Evolutionary conservation across 1,140 invertebrate species (phyloP), one percentile per base, ranked within the genome.

Genomic region (Galendromus occidentalis): DNA sequence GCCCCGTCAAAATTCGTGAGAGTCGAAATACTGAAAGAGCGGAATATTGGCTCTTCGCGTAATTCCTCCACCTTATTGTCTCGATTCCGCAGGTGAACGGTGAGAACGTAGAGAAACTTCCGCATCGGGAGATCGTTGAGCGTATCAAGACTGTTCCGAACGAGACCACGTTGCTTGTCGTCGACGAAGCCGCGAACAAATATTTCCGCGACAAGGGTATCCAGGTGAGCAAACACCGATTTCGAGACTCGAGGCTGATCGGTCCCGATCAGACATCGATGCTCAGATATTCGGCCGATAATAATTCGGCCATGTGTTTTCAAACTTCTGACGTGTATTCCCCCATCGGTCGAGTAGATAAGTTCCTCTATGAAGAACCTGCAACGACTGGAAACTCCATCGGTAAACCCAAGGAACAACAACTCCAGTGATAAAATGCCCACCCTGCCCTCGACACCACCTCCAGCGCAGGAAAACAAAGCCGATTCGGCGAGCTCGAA

Each of bases 81-180:
- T 39, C 33, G 9, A 39, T 71, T 68, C 0, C 33, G 2, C 22
- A 59, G 51, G 75, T 78, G 2, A 75, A 78, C 68, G 73, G 71
- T 5, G 69, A 72, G 41, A 77, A 59, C 51, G 51, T 59, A 20
- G 51, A 59, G 33, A 59, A 17, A 17, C 22, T 59, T 17, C n/a
- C 51, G 5, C 51, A 59, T 59, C 51, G 51, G 14, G 51, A 77
- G 69, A 88, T 92, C 30, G 89, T 94, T 51, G 84, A 86, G 71
- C 81, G 89, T 59, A 91, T 94, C 74, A 94, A 94, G 76, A 82
- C 85, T 22, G 82, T 87, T 67, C 79, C 85, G 1, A 83, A 86
- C 66, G 85, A 91, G 74, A 92, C 91, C 0, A 85, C 85, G 70
- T 78, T 97, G 41, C 80, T 97, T 64, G 88, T 97, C 47, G 82